Base-by-base conservation (phyloP, 2,113 vertebrate species). In the Cottus gobio region DNA sequence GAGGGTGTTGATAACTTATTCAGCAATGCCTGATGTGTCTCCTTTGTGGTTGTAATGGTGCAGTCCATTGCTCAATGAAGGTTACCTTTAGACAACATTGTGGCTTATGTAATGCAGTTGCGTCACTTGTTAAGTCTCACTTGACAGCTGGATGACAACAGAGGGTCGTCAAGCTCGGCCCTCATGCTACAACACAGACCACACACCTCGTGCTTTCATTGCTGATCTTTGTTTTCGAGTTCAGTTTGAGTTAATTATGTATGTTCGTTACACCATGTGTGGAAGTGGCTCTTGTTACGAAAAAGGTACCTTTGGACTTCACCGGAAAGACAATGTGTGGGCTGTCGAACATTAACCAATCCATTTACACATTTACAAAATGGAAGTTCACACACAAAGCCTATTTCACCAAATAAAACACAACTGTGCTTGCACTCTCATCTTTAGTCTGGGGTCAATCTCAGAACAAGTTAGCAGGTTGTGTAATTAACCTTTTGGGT, bases 11-110 rank as follows among this genome's bases (percentile, higher is more conserved):
- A 18, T 20, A 9, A 11, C 13, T 22, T 4, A 24, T 57, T 65
- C 7, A 18, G 8, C 36, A 30, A 67, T 2, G 0, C 15, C 26
- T 16, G n/a, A n/a, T n/a, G 3, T 70, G 6, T 28, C 2, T 44
- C 4, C 18, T 28, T 3, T 58, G 4, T 28, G 30, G n/a, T 15
- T 56, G 30, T 24, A 31, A 15, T 48, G 20, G 11, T 36, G 62
- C 13, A 16, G 62, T 56, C 52, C 52, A 26, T 56, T 26, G n/a
- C 24, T 26, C 24, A 56, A 56, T 56, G n/a, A 26, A 56, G n/a
- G 24, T 24, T 8, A 84, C 78, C 63, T 81, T 77, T 81, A 60
- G 28, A 5, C 2, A 62, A 30, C 18, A 46, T 54, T 54, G 30
- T 26, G 42, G 26, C 34, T 31, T 15, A 7, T 52, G 7, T 22